phyloP scores from a whole-genome alignment of 2,888 invertebrate species.

The Nowickia ferox region DNA sequence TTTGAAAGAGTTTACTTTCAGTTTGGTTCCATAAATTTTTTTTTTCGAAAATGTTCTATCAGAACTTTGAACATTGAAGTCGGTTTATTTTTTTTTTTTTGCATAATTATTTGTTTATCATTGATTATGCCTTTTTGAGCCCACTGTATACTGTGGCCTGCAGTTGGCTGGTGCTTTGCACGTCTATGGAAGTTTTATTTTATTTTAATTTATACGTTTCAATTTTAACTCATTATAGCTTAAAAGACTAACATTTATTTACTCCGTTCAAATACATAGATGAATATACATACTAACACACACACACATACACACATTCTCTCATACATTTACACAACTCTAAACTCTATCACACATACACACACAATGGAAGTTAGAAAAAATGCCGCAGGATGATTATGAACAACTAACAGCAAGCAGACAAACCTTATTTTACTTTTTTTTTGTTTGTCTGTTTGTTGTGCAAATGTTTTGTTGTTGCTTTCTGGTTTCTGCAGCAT shows the following conservation, averaged over 20 bases:
- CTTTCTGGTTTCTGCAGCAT: slow-evolving; percentile 32
- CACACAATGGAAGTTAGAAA: slow-evolving; percentile 64
- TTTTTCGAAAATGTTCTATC: too few relatives aligned
- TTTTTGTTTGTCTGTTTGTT: slow-evolving; percentile 36
- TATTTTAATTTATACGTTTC: slow-evolving; percentile 67
- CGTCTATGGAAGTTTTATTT: slow-evolving; percentile 55
- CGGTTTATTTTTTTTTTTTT: background rate
- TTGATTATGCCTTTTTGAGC: background rate
- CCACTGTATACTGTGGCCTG: slow-evolving; percentile 24
- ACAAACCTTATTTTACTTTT: slow-evolving; percentile 49
- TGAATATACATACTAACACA: slow-evolving; percentile 37
- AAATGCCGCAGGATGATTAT: slow-evolving; percentile 70
- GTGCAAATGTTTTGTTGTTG: slow-evolving; percentile 34
- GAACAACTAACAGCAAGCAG: slow-evolving; percentile 67
- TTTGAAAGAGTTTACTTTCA: too few relatives aligned
- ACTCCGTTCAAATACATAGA: slow-evolving; percentile 63
- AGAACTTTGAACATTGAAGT: background rate
- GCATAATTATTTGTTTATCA: background rate
- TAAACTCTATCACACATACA: slow-evolving; percentile 4
- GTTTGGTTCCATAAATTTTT: too few relatives aligned
- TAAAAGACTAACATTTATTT: slow-evolving; percentile 70
- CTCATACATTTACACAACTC: background rate
- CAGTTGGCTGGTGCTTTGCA: slow-evolving; percentile 29
- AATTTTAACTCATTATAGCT: slow-evolving; percentile 71
- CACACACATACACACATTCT: slow-evolving; percentile 33